Conservation (phyloP, 2,113 vertebrate species). For the Trachemys scripta region DNA sequence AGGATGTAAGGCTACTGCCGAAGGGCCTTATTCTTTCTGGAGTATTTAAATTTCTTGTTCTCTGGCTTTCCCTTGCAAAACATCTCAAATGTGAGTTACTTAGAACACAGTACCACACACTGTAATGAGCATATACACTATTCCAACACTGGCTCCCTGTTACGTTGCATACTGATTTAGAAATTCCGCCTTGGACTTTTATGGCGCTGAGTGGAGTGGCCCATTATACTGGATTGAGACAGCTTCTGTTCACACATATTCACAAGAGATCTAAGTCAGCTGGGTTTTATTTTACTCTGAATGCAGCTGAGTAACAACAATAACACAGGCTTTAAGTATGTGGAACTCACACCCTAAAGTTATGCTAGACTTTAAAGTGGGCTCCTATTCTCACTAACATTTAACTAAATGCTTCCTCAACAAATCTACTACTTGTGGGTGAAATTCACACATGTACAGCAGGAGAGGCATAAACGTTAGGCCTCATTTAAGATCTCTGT, state of each 20-base stretch:
- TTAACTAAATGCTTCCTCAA: neutral
- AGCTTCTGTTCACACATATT: neutral
- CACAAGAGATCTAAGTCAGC: constrained; percentile 4
- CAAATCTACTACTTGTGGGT: neutral
- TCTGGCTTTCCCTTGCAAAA: neutral
- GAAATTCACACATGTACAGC: neutral
- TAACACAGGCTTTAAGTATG: neutral
- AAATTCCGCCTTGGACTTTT: neutral
- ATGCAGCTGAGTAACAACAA: neutral
- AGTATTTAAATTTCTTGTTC: neutral
- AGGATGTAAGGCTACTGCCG: neutral
- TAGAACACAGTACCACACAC: neutral
- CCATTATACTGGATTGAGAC: neutral
- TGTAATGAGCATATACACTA: neutral
- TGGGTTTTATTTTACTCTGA: neutral
- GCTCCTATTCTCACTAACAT: neutral
- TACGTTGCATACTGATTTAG: constrained; percentile 14
- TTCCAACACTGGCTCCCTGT: neutral
- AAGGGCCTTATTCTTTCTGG: neutral
- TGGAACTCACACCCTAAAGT: neutral
- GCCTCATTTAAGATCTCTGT: rapidly evolving
- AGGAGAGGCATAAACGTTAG: neutral
- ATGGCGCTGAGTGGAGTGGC: neutral
- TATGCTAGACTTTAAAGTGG: neutral
- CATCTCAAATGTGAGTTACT: neutral